phyloP scores from a whole-genome alignment of 2,888 invertebrate species.

The Alviniconcha strummeri region DNA sequence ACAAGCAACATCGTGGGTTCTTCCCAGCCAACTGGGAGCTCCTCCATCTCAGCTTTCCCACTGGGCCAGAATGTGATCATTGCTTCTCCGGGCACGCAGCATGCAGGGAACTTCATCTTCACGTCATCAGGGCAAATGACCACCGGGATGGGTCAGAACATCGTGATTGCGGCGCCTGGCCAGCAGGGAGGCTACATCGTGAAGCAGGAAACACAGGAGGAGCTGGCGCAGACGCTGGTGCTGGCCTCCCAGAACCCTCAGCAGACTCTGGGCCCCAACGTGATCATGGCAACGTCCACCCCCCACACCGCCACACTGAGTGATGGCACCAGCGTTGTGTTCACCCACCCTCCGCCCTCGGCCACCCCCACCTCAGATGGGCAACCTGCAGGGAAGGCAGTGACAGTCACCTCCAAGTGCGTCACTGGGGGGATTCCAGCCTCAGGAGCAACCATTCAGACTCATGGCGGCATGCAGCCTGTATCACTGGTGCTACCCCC shows the following conservation, averaged over 20 bases:
- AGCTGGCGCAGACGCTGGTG: conserved; percentile 42
- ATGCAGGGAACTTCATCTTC: conserved; percentile 40
- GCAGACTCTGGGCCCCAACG: conserved; percentile 38
- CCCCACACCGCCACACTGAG: conserved; percentile 24
- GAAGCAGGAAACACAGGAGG: conserved; percentile 39
- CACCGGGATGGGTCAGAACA: conserved; percentile 38
- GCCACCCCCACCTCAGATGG: conserved; percentile 39
- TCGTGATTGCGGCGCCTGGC: conserved; percentile 41
- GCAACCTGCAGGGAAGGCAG: conserved; percentile 28
- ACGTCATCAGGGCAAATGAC: conserved; percentile 32
- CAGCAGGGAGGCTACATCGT: conserved; percentile 43
- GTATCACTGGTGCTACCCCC: conserved; percentile 42
- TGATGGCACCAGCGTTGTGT: conserved; percentile 34
- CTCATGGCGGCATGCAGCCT: conserved; percentile 31
- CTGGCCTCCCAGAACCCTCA: conserved; percentile 43
- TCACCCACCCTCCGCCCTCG: conserved; percentile 36
- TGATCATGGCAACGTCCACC: conserved; percentile 24
- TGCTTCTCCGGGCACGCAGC: conserved; percentile 42
- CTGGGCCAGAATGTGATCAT: conserved; percentile 46
- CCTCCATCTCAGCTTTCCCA: conserved; percentile 35
- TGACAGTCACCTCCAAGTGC: conserved; percentile 31
- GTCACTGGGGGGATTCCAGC: conserved; percentile 29
- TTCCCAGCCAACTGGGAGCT: conserved; percentile 17
- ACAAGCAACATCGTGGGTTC: conserved; percentile 12
- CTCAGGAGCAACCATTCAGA: conserved; percentile 6